These are phyloP conservation scores for Turritopsis dohrnii DNA, from an alignment of 30 jellyfish, hydroid and myxozoan species.

Conservation along the genomic window DNA sequence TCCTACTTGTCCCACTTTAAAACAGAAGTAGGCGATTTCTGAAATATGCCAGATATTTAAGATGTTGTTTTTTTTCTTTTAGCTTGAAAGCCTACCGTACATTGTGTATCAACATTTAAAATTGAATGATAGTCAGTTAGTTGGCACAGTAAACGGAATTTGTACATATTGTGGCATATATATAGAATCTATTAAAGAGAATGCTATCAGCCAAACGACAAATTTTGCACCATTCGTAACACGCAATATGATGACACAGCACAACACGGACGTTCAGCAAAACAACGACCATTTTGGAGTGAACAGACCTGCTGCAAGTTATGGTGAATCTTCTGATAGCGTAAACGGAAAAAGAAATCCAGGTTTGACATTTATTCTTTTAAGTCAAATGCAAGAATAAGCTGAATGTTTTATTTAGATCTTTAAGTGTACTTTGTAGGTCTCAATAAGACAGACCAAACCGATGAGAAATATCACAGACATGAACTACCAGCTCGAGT, in stretches of 20 bases:
- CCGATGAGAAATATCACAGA: neutral
- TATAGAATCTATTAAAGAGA: constrained; percentile 58
- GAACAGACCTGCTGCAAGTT: constrained; percentile 16
- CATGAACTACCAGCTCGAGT: constrained; percentile 18
- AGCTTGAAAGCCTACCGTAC: constrained; percentile 71
- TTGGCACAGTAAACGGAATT: constrained; percentile 71
- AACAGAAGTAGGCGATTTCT: neutral
- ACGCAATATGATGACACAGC: neutral
- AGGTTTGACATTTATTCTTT: neutral
- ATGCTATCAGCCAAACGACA: constrained; percentile 69
- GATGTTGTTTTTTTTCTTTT: neutral
- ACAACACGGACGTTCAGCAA: neutral
- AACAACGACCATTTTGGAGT: neutral
- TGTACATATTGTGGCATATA: constrained; percentile 82
- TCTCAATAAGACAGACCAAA: neutral
- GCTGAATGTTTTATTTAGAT: no score
- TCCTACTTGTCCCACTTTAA: neutral
- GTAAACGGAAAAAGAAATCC: constrained; percentile 21
- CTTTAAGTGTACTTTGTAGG: no score
- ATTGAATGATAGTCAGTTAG: constrained; percentile 45
- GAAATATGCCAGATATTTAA: neutral
- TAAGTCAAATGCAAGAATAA: neutral
- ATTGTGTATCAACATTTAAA: constrained; percentile 76
- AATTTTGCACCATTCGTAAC: constrained; percentile 64
- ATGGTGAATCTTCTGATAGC: constrained; percentile 18